Base-by-base conservation (phyloP, 2,888 invertebrate genomes). In the Deroplatys truncata region DNA sequence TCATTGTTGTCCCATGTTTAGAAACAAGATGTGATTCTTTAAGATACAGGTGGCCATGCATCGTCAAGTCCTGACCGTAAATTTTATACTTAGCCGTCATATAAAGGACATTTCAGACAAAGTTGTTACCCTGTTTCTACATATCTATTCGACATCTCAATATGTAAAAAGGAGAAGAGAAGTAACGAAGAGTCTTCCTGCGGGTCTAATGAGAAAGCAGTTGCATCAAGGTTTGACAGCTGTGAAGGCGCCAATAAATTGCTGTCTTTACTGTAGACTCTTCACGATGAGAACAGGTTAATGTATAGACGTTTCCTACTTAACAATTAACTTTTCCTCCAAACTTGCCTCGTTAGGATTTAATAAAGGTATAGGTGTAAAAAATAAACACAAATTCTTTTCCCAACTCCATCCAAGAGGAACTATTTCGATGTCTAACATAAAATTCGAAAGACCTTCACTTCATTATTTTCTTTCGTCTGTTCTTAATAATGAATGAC, bases 211-310 rank as follows among this genome's bases (percentile, higher is more conserved):
- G 87, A 87, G 87, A 43, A n/a, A 25, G 43, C 83, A 29, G 56
- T 86, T 86, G 82, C 86, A 29, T 86, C 83, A 82, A 83, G 20
- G 20, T 83, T 87, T 87, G 87, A 87, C 87, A 87, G 87, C 29
- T 35, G 8, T 25, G 31, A n/a, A 85, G 28, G 49, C 31, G n/a
- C 35, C 43, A 83, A 82, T 83, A 87, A 83, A 87, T 82, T 35
- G 0, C 13, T 35, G 28, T 82, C 28, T 87, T 87, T 87, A 87
- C 82, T 35, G 83, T 87, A 35, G 43, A n/a, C 43, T 35, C 83
- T n/a, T 35, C 35, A 82, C 82, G 28, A 28, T 86, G 16, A 28
- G 25, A 31, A 72, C 28, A 86, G 15, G n/a, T 87, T 35, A 72
- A n/a, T 35, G 82, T 28, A 20, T n/a, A 4, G n/a, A 87, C 13